Conservation (phyloP, 2,113 vertebrate genomes). For the Lagenorhynchus albirostris region DNA sequence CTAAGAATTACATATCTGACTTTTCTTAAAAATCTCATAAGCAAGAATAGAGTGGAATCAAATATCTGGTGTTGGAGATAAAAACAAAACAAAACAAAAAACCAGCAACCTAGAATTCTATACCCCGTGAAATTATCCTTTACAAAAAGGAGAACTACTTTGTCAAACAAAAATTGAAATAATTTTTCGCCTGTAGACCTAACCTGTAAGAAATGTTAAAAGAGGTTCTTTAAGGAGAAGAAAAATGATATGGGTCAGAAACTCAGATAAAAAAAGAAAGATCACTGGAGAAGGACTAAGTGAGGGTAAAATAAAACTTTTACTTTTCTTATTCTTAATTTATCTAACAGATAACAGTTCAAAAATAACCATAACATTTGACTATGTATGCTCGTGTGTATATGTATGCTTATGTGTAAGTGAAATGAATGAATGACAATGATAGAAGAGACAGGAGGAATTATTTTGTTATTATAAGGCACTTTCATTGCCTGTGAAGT, state of each 20-base stretch:
- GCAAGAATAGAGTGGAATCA: neutral
- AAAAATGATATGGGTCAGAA: neutral
- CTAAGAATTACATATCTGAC: neutral
- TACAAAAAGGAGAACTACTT: neutral
- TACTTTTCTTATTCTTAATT: neutral
- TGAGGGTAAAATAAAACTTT: neutral
- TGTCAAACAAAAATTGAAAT: neutral
- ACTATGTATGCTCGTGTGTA: neutral
- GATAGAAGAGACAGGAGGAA: neutral
- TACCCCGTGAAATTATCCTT: neutral
- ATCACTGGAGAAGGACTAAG: neutral
- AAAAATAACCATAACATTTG: neutral
- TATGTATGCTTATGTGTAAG: neutral
- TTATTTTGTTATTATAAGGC: neutral
- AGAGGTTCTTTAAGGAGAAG: neutral
- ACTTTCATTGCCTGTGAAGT: neutral
- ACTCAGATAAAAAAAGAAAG: neutral
- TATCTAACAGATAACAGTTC: neutral
- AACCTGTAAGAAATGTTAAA: neutral
- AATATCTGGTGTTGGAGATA: neutral
- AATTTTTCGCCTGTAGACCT: neutral
- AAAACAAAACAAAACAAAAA: neutral
- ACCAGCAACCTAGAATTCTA: neutral
- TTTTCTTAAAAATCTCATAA: neutral
- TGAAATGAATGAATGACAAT: neutral